Evolutionary conservation across 2,797 vertebrate genomes (phyloP).

Genomic region (Adrianichthys oophorus): DNA sequence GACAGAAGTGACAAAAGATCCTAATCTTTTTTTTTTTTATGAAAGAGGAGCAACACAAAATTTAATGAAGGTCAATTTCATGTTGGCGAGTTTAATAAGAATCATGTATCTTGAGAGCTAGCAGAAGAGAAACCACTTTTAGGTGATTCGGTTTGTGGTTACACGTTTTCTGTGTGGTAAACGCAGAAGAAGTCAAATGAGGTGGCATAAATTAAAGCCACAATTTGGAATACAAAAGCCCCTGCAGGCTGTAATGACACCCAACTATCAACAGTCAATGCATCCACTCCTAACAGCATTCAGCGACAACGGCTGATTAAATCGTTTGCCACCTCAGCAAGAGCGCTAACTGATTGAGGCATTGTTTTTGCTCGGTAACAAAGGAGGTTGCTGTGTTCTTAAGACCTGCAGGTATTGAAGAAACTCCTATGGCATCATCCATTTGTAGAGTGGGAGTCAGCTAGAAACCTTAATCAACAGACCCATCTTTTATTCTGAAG

Average conservation of each 20-base stretch:
- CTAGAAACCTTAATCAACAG: conserved; percentile 36
- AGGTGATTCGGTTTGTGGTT: conserved; percentile 43
- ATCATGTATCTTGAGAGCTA: conserved; percentile 27
- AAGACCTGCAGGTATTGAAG: conserved; percentile 48
- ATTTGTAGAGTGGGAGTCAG: conserved; percentile 44
- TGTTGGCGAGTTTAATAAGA: conserved; percentile 58
- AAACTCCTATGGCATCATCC: conserved; percentile 44
- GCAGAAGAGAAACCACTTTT: conserved; percentile 46
- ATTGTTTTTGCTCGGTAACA: conserved; percentile 50
- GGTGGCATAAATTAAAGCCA: conserved; percentile 45
- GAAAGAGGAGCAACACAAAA: conserved; percentile 59
- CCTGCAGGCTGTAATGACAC: conserved; percentile 46
- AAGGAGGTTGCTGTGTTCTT: conserved; percentile 45
- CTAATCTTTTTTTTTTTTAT: conserved; percentile 43
- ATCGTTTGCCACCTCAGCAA: conserved; percentile 37
- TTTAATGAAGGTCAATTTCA: conserved; percentile 61
- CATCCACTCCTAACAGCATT: conserved; percentile 43
- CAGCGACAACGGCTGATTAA: conserved; percentile 57
- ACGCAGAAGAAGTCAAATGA: conserved; percentile 33
- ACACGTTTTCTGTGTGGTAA: conserved; percentile 25
- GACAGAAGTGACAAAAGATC: conserved; percentile 68
- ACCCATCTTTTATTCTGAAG: too few species aligned
- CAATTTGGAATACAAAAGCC: conserved; percentile 26
- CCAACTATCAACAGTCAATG: conserved; percentile 51
- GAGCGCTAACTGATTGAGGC: conserved; percentile 54